phyloP scores from a whole-genome alignment of 1,140 invertebrate genomes.

The Plutomurus gul region DNA sequence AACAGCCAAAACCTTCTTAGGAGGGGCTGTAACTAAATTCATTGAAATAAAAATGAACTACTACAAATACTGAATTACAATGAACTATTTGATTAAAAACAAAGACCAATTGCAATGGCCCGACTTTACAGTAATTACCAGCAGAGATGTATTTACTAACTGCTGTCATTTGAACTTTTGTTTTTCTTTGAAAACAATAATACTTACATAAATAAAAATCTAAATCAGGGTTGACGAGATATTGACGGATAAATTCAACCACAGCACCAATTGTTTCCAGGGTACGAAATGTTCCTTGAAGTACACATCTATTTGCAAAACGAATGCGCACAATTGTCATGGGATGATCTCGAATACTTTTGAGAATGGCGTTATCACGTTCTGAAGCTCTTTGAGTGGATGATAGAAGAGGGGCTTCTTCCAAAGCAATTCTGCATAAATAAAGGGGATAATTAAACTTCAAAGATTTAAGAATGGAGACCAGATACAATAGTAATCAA shows the following conservation, averaged over 20 bases:
- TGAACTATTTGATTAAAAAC: too few species aligned
- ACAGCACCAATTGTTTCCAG: slow-evolving; percentile 70
- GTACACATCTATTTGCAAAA: slow-evolving; percentile 77
- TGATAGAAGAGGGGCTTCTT: slow-evolving; percentile 69
- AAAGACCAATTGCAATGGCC: too few species aligned
- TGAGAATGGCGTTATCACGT: slow-evolving; percentile 64
- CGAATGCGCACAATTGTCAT: slow-evolving; percentile 75
- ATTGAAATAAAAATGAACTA: slow-evolving; percentile 53
- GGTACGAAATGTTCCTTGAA: slow-evolving; percentile 78
- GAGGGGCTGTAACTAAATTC: slow-evolving; percentile 73
- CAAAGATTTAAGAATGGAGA: slow-evolving; percentile 5
- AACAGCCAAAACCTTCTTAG: slow-evolving; percentile 67
- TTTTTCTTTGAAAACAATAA: not conserved
- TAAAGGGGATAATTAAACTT: not conserved
- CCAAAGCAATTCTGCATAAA: slow-evolving; percentile 61
- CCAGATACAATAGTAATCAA: not conserved
- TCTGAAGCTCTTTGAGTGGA: slow-evolving; percentile 66
- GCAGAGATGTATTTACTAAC: too few species aligned
- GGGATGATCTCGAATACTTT: slow-evolving; percentile 69
- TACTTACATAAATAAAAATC: slow-evolving; percentile 76
- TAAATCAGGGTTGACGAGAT: slow-evolving; percentile 65
- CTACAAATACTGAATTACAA: not conserved
- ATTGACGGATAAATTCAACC: slow-evolving; percentile 70
- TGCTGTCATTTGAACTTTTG: slow-evolving; percentile 21
- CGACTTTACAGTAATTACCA: too few species aligned